These are phyloP conservation scores for Glyphotaelius pellucidus DNA, from an alignment of 2,888 invertebrate species.

Conservation along the genomic window DNA sequence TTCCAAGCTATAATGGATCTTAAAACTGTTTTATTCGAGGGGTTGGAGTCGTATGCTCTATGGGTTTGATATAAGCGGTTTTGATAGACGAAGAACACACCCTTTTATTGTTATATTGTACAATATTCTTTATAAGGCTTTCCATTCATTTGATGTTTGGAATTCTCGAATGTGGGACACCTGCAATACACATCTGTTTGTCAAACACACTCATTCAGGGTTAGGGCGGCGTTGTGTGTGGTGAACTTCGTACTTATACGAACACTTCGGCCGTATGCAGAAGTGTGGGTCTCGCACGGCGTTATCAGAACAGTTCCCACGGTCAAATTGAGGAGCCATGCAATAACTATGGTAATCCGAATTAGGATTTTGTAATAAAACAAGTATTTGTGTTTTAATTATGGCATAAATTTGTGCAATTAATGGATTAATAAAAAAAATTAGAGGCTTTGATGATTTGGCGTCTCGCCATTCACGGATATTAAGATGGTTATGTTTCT, in stretches of 20 bases:
- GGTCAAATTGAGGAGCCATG: conserved; percentile 16
- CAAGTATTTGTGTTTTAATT: not conserved
- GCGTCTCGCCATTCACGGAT: not conserved
- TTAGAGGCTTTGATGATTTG: not conserved
- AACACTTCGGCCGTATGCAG: not conserved
- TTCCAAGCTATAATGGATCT: not conserved
- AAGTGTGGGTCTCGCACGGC: not conserved
- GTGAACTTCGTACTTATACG: not conserved
- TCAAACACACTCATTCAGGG: conserved; percentile 4
- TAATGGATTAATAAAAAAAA: not conserved
- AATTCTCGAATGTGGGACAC: conserved; percentile 65
- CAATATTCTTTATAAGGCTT: conserved; percentile 64
- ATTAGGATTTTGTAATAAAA: not conserved
- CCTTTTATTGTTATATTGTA: conserved; percentile 66
- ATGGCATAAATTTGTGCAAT: not conserved
- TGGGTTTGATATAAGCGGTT: not conserved
- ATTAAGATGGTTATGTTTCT: not conserved
- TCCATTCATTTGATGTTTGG: conserved; percentile 57
- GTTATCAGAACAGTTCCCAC: conserved; percentile 32
- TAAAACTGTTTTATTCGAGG: not conserved
- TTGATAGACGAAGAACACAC: conserved; percentile 48
- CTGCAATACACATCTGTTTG: conserved; percentile 63
- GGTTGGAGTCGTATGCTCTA: not conserved
- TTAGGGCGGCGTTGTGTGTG: not conserved
- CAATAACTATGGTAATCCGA: conserved; percentile 7